Base-by-base conservation (phyloP, 2,797 vertebrate genomes). In the Urophycis tenuis region DNA sequence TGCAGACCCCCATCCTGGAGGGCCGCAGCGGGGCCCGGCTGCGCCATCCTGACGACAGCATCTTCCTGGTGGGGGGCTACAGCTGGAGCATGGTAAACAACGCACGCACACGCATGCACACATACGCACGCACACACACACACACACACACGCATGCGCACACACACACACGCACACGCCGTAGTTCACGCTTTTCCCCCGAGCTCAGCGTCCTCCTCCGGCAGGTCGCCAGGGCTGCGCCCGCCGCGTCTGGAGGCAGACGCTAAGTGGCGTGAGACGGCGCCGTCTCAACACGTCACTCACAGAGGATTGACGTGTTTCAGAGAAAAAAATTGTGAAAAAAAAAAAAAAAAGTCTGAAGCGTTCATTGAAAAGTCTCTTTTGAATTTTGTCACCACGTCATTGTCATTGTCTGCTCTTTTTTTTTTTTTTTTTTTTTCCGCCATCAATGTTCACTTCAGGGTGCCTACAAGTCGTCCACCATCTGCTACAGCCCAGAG, bases 401-500 rank as follows among this genome's bases (percentile, higher is more conserved):
- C 60, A 64, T 64, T 64, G 60, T 64, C 60, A 64, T 64, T 71
- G 2, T 69, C 5, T 1, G 17, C 33, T 71, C 75, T 60, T 73
- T 60, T 29, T 64, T 75, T 49, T 45, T 71, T 29, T 29, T 33
- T 11, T 12, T 11, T 34, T 7, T 5, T 45, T 17, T 49, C 41
- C 22, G 11, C 6, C 12, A n/a, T n/a, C n/a, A 5, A 14, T 73
- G 72, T 73, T 64, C 69, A 92, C 92, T 91, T 34, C 92, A 99
- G 98, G 98, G 98, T 49, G 97, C 98, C 73, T 99, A 99, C 90
- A 99, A 99, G 91, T 99, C 98, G 73, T 99, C 97, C 14, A 99
- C 98, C 81, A 99, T 99, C 93, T 99, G 97, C 92, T 99, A 99
- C 81, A 98, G 96, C 90, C 97, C 98, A 77, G 98, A 99, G 89